phyloP scores from a whole-genome alignment of 1,140 invertebrate genomes.

The Cyclina sinensis region DNA sequence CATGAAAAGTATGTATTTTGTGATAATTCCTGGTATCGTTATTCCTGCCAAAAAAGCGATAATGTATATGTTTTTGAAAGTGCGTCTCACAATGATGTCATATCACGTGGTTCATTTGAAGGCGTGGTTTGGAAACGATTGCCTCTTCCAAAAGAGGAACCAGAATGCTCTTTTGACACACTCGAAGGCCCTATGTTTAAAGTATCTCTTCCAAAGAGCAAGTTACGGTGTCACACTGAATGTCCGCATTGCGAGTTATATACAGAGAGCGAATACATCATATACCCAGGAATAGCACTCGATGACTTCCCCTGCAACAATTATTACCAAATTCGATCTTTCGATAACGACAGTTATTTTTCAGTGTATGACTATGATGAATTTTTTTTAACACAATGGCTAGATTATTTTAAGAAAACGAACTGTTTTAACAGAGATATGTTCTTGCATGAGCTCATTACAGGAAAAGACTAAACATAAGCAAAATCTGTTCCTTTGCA shows the following conservation, averaged over 20 bases:
- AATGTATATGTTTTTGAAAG: not conserved
- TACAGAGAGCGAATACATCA: too few species aligned
- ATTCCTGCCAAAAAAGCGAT: not conserved
- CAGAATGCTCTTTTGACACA: not conserved
- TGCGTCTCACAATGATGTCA: not conserved
- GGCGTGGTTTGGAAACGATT: not conserved
- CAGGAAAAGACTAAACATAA: too few species aligned
- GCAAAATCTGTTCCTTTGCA: too few species aligned
- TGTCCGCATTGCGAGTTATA: conserved; percentile 9
- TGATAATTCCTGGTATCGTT: not conserved
- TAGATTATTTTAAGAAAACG: too few species aligned
- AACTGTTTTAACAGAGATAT: too few species aligned
- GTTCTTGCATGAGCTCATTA: too few species aligned
- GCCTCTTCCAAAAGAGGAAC: not conserved
- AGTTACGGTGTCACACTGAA: not conserved
- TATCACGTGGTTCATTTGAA: not conserved
- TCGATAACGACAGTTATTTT: too few species aligned
- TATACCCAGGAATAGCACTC: too few species aligned
- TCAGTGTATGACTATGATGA: too few species aligned
- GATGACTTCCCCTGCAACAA: too few species aligned
- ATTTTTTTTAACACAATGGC: too few species aligned
- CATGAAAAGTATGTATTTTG: not conserved
- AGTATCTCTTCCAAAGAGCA: not conserved
- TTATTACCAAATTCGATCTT: too few species aligned
- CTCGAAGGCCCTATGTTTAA: not conserved